Evolutionary conservation across 2,797 vertebrate species (phyloP).

Genomic region (Borostomias antarcticus): DNA sequence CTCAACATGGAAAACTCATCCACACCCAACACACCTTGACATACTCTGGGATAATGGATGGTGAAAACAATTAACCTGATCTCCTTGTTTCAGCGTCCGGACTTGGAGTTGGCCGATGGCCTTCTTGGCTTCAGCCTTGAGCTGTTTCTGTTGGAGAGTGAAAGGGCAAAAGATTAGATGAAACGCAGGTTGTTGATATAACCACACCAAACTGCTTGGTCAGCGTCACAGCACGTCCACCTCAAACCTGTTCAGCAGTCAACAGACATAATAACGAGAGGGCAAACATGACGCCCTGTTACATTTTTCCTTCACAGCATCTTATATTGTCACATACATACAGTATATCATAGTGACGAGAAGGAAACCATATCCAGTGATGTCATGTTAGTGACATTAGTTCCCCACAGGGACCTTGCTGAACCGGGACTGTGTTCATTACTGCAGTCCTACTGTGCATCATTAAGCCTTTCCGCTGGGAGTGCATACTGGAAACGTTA

Average conservation of each 20-base stretch:
- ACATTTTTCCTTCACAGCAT: too few species aligned
- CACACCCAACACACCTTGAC: too few species aligned
- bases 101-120: conserved; percentile 80
- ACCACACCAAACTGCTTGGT: neutral
- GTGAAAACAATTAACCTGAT: conserved; percentile 81
- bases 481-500: conserved; percentile 24
- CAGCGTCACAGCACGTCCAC: neutral
- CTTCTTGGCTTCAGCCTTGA: conserved; percentile 82
- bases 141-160: conserved; percentile 71
- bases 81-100: conserved; percentile 82
- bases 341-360: neutral
- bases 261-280: too few species aligned
- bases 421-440: conserved; percentile 13
- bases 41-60: too few species aligned
- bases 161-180: neutral
- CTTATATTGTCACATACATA: neutral
- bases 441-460: conserved; percentile 3
- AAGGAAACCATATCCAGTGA: conserved; percentile 6
- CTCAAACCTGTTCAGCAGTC: neutral
- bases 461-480: conserved; percentile 21
- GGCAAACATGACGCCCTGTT: conserved; percentile 17
- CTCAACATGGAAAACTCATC: conserved; percentile 11
- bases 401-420: conserved; percentile 10
- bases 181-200: too few species aligned
- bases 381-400: conserved; percentile 14